Evolutionary conservation across 2,888 invertebrate genomes (phyloP).

Genomic region (Eupeodes luniger): DNA sequence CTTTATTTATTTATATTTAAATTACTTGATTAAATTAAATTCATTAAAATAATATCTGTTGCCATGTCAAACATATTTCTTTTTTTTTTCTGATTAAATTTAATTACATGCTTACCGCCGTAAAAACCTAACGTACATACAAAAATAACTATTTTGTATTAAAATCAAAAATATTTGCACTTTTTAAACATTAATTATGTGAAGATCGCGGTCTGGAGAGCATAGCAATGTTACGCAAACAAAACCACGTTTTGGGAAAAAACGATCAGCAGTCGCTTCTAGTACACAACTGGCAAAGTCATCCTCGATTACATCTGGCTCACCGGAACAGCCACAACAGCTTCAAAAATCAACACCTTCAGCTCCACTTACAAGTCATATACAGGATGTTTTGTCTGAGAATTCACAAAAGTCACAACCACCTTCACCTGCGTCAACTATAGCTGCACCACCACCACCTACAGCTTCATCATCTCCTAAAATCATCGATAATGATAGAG

Average conservation of each 20-base stretch:
- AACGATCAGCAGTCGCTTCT: slow-evolving; percentile 81
- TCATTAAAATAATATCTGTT: background rate
- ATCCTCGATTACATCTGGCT: slow-evolving; percentile 53
- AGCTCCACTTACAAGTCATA: slow-evolving; percentile 10
- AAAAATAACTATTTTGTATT: slow-evolving; percentile 29
- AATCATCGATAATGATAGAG: slow-evolving; percentile 59
- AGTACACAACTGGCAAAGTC: slow-evolving; percentile 70
- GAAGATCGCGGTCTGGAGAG: slow-evolving; percentile 78
- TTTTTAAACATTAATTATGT: slow-evolving; percentile 32
- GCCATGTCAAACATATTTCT: slow-evolving; percentile 35
- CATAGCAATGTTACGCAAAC: slow-evolving; percentile 71
- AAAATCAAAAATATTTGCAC: slow-evolving; percentile 62
- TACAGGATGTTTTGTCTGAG: slow-evolving; percentile 52
- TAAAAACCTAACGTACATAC: slow-evolving; percentile 43
- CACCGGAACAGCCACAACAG: slow-evolving; percentile 37
- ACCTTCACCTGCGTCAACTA: slow-evolving; percentile 58
- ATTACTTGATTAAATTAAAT: background rate
- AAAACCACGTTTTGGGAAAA: slow-evolving; percentile 82
- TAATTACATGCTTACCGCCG: slow-evolving; percentile 77
- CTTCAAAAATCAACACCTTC: slow-evolving; percentile 29
- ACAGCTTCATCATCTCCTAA: slow-evolving; percentile 77
- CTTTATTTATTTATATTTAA: slow-evolving; percentile 5
- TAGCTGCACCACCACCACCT: slow-evolving; percentile 76
- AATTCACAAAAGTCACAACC: slow-evolving; percentile 64
- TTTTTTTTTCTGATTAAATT: slow-evolving; percentile 55